phyloP scores from a whole-genome alignment of 2,113 vertebrate genomes.

The Phyllostomus discolor region DNA sequence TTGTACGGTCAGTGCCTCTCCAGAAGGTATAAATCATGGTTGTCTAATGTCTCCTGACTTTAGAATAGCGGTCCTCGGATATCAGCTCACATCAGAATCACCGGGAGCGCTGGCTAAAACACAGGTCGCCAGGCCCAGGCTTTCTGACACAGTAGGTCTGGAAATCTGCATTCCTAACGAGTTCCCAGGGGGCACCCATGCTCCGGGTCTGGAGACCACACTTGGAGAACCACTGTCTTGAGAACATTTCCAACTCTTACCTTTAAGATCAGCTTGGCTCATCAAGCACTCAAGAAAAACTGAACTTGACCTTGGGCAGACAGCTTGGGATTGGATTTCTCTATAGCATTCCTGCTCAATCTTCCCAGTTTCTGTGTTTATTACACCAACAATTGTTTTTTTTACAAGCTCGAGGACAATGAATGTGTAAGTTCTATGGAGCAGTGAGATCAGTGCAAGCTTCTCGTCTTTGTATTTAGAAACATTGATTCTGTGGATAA shows the following conservation, averaged over 20 bases:
- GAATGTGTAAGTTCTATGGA: constrained; percentile 68
- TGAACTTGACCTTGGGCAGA: constrained; percentile 19
- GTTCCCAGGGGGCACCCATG: neutral
- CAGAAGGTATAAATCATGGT: neutral
- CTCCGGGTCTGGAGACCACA: neutral
- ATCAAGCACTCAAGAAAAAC: constrained; percentile 26
- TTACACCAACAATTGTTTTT: neutral
- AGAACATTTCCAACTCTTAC: neutral
- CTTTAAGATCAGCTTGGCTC: constrained; percentile 46
- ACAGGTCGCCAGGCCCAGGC: neutral
- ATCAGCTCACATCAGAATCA: neutral
- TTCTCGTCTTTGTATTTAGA: constrained; percentile 59
- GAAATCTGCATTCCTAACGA: constrained; percentile 8
- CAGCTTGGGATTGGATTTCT: constrained; percentile 24
- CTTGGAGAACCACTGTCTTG: constrained; percentile 6
- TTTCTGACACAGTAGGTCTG: neutral
- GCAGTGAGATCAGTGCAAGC: constrained; percentile 46
- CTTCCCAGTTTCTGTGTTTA: constrained; percentile 51
- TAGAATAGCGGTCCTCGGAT: neutral
- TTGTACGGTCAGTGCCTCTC: neutral
- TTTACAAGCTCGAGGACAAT: constrained; percentile 65
- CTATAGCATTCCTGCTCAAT: constrained; percentile 32
- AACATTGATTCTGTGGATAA: constrained; percentile 50
- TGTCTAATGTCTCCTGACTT: neutral
- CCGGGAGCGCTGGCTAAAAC: neutral